A percentile compares a stretch with the other conserved stretches of the same genome.
Conservation (phyloP, 1,140 invertebrate species). For the Carposina sasakii region DNA sequence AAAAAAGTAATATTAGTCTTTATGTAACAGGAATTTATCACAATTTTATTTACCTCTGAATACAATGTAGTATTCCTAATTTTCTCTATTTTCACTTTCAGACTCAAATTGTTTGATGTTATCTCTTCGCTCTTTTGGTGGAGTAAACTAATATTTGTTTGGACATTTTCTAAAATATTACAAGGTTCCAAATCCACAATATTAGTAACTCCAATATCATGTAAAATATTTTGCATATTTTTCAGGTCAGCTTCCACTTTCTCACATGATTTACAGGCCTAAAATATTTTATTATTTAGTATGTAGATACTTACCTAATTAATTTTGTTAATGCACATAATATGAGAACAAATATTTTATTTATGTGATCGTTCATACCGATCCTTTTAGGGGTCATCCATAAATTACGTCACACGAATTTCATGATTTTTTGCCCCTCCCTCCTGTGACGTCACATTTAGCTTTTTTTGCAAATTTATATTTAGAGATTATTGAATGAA, state of each 20-base stretch:
- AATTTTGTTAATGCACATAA: too few species aligned
- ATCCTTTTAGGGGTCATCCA: too few species aligned
- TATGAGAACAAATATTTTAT: too few species aligned
- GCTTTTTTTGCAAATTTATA: too few species aligned
- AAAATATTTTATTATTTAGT: conserved; percentile 15
- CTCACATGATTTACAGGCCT: conserved; percentile 50
- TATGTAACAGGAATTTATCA: too few species aligned
- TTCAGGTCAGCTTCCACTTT: conserved; percentile 44
- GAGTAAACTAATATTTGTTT: conserved; percentile 40
- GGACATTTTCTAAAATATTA: conserved; percentile 47
- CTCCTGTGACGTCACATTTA: too few species aligned
- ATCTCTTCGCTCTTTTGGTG: conserved; percentile 54
- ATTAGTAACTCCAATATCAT: conserved; percentile 45
- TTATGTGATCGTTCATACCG: too few species aligned
- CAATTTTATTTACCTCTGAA: conserved; percentile 35
- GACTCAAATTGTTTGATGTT: conserved; percentile 48
- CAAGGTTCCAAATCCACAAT: conserved; percentile 33
- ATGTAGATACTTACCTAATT: too few species aligned
- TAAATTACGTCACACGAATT: too few species aligned
- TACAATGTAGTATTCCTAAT: conserved; percentile 30
- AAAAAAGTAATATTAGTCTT: too few species aligned
- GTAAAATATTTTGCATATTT: conserved; percentile 53
- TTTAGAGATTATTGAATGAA: too few species aligned
- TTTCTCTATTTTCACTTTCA: conserved; percentile 59
- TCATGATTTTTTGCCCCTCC: too few species aligned